Evolutionary conservation across 2,113 vertebrate genomes (phyloP).

Genomic region (Myiopsitta monachus): DNA sequence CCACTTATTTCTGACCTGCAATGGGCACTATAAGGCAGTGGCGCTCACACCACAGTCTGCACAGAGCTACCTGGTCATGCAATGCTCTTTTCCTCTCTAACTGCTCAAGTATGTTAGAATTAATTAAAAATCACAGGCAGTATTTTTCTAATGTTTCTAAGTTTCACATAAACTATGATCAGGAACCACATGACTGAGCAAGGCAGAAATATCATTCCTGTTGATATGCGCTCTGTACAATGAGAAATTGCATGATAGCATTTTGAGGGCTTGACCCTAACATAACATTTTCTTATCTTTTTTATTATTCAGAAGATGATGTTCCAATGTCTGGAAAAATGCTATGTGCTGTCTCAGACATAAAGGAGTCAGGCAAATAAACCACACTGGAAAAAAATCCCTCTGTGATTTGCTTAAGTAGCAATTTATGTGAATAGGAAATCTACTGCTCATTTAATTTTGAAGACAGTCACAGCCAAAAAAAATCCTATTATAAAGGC

Average conservation of each 20-base stretch:
- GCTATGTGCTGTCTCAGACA: neutral
- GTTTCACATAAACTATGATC: neutral
- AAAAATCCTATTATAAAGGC: slow-evolving; percentile 1
- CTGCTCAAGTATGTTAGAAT: neutral
- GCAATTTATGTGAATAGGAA: slow-evolving; percentile 31
- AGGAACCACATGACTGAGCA: neutral
- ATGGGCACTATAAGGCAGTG: neutral
- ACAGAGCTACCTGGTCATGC: neutral
- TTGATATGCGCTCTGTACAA: neutral
- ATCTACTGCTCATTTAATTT: slow-evolving; percentile 1
- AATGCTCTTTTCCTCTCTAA: neutral
- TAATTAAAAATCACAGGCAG: neutral
- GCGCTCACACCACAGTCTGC: neutral
- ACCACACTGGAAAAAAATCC: neutral
- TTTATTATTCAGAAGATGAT: neutral
- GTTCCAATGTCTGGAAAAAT: slow-evolving; percentile 1
- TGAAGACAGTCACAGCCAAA: neutral
- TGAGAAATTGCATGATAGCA: neutral
- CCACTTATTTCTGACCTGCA: neutral
- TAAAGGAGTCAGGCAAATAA: slow-evolving; percentile 10
- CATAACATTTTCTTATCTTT: neutral
- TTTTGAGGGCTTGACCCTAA: neutral
- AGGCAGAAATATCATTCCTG: neutral
- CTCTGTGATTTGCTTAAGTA: slow-evolving; percentile 22
- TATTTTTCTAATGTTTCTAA: neutral